Percentiles rank a stretch among this genome's conserved stretches.
Evolutionary conservation across 2,888 invertebrate species (phyloP).

Genomic region (Metallyticus violacea): DNA sequence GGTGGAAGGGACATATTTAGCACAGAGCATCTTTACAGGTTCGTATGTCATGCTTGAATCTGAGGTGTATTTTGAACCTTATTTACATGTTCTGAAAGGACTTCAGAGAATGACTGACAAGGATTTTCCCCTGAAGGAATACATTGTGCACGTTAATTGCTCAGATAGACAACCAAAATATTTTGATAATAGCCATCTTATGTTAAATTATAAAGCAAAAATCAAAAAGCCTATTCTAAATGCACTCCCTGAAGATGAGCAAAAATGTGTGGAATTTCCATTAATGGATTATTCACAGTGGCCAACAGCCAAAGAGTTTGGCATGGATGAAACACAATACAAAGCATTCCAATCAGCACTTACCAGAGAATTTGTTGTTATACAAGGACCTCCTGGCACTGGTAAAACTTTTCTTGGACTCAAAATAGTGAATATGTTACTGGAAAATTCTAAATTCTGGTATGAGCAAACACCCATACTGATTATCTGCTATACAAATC

Average conservation of each 20-base stretch:
- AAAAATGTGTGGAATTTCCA: neutral
- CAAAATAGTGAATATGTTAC: slow-evolving; percentile 61
- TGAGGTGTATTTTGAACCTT: slow-evolving; percentile 78
- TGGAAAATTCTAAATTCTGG: slow-evolving; percentile 12
- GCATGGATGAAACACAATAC: slow-evolving; percentile 65
- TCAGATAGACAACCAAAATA: neutral
- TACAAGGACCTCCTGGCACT: slow-evolving; percentile 87
- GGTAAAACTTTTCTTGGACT: slow-evolving; percentile 81
- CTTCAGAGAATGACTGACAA: slow-evolving; percentile 56
- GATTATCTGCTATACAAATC: slow-evolving; percentile 80
- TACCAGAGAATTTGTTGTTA: slow-evolving; percentile 68
- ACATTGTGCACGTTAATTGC: slow-evolving; percentile 56
- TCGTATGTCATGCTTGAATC: slow-evolving; percentile 67
- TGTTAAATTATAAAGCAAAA: neutral
- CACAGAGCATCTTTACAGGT: neutral
- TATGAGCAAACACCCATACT: slow-evolving; percentile 58
- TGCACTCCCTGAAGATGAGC: neutral
- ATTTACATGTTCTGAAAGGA: slow-evolving; percentile 61
- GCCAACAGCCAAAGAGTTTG: slow-evolving; percentile 49
- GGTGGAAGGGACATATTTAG: slow-evolving; percentile 41
- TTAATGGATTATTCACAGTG: slow-evolving; percentile 41
- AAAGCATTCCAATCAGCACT: slow-evolving; percentile 65
- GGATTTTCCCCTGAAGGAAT: slow-evolving; percentile 64
- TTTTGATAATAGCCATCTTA: neutral
- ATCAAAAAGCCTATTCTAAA: neutral